phyloP scores from a whole-genome alignment of 2,113 vertebrate genomes.

The Ophiodon elongatus region DNA sequence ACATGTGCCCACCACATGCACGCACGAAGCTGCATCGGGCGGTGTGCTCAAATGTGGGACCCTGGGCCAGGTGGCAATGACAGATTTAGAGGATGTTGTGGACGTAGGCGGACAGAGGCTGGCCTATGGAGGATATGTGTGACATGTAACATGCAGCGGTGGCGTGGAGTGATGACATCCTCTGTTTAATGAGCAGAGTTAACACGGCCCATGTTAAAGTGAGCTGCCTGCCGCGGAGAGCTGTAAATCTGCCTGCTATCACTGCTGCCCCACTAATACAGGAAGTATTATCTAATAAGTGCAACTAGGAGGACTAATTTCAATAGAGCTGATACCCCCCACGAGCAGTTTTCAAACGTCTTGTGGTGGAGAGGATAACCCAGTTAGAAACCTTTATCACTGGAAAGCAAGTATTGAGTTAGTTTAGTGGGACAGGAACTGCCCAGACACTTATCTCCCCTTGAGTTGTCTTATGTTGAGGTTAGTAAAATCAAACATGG shows the following conservation, averaged over 20 bases:
- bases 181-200: conserved; percentile 92
- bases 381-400: conserved; percentile 49
- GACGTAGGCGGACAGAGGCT: conserved; percentile 93
- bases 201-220: conserved; percentile 84
- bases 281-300: conserved; percentile 90
- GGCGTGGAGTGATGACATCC: conserved; percentile 96
- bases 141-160: conserved; percentile 90
- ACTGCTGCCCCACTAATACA: conserved; percentile 86
- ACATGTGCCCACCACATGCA: conserved; percentile 61
- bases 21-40: conserved; percentile 53
- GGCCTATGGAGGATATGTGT: conserved; percentile 91
- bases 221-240: conserved; percentile 84
- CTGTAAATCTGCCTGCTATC: conserved; percentile 88
- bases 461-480: conserved; percentile 52
- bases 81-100: conserved; percentile 99
- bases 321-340: conserved; percentile 79
- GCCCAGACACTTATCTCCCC: conserved; percentile 29
- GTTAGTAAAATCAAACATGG: conserved; percentile 57
- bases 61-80: conserved; percentile 91
- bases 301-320: conserved; percentile 81
- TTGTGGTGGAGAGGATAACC: conserved; percentile 30
- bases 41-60: conserved; percentile 88
- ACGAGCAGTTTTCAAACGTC: conserved; percentile 31
- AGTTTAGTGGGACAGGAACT: conserved; percentile 46
- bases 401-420: conserved; percentile 16